Evolutionary conservation across 2,888 invertebrate genomes (phyloP), one percentile per base, ranked within the genome.

Genomic region (Thumatha senex): DNA sequence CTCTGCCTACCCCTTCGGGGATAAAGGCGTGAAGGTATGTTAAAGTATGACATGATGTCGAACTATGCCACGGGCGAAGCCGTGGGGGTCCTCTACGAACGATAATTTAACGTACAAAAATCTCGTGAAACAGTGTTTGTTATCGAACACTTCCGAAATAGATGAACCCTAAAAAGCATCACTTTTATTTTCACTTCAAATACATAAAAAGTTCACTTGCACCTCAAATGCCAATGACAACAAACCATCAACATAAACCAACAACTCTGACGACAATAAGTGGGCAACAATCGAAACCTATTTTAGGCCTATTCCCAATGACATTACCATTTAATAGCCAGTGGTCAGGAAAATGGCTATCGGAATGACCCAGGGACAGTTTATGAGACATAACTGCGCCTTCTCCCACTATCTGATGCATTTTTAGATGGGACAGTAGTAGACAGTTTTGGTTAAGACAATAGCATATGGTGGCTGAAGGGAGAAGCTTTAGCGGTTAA

Each of bases 381-480:
- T 91, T 91, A 90, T 90, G 90, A 88, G 90, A 84, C 89, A 87
- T 89, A 82, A 89, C 85, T 74, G 76, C 72, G 63, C 46, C 41
- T 58, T 51, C 3, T 48, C 33, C 36, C 55, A 54, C 63, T 67
- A 67, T 67, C 67, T 67, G 67, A 67, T 67, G 68, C 67, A 89
- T 89, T 89, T 89, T 89, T 88, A 88, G 82, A 74, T 63, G 75
- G 80, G 78, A 72, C 81, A n/a, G n/a, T n/a, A n/a, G n/a, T n/a
- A n/a, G n/a, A n/a, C n/a, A n/a, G 76, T 84, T 81, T 81, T 78
- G 89, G 86, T 88, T 82, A 86, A 87, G 84, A 89, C 89, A 89
- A 88, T 89, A 76, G 82, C 48, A 52, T 64, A 24, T 44, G 42
- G 38, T 74, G 79, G 76, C 59, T 10, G 50, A 70, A 73, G 65